phyloP scores from a whole-genome alignment of 2,113 vertebrate genomes.

The Macroglossus sobrinus region DNA sequence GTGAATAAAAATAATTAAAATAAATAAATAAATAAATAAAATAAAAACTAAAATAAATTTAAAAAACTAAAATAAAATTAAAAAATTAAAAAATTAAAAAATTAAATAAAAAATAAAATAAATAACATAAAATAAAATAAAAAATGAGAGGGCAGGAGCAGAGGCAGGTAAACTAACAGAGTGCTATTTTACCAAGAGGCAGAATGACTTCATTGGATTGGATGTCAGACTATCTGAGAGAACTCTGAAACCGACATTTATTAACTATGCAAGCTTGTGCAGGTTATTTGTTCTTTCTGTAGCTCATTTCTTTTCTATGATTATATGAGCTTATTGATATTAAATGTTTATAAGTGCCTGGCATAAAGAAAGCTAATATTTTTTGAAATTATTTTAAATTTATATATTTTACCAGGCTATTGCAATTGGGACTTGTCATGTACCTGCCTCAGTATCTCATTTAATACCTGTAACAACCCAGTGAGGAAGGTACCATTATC shows the following conservation, averaged over 20 bases:
- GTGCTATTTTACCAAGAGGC: neutral
- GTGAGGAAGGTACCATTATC: neutral
- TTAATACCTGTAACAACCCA: neutral
- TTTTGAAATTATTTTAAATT: neutral
- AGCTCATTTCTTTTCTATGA: neutral
- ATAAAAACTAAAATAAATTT: too few relatives aligned
- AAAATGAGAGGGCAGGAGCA: rapidly evolving
- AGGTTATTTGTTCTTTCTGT: neutral
- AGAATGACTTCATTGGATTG: neutral
- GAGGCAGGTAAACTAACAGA: neutral
- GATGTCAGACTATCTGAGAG: neutral
- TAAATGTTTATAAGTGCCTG: neutral
- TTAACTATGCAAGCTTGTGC: neutral
- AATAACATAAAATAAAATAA: too few relatives aligned
- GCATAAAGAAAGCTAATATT: neutral
- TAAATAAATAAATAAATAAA: too few relatives aligned
- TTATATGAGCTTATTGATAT: neutral
- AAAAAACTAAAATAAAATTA: too few relatives aligned
- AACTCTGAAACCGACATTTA: neutral
- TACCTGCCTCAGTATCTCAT: neutral
- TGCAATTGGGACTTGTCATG: neutral
- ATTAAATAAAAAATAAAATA: too few relatives aligned
- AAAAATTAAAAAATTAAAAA: too few relatives aligned
- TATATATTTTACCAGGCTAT: neutral
- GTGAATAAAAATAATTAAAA: too few relatives aligned